A percentile compares a stretch with the other conserved stretches of the same genome.
phyloP scores from a whole-genome alignment of 2,888 invertebrate genomes.

The Neelides folsomi region DNA sequence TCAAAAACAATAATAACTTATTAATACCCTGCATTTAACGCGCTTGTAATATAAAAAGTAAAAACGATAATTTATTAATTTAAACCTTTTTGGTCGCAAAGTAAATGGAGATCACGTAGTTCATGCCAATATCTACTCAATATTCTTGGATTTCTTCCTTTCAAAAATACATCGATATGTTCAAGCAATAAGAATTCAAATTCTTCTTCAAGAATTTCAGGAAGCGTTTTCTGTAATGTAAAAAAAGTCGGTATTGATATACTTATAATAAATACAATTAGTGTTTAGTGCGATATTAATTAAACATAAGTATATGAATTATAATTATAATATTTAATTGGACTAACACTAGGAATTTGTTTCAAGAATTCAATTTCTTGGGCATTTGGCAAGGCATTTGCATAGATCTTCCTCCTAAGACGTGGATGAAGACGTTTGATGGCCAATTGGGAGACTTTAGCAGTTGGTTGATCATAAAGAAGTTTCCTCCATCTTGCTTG shows the following conservation, averaged over 20 bases:
- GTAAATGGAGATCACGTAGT: constrained; percentile 76
- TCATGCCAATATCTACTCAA: constrained; percentile 81
- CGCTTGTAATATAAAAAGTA: constrained; percentile 6
- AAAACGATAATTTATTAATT: constrained; percentile 1
- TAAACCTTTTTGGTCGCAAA: constrained; percentile 72
- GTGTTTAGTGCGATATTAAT: too few species aligned
- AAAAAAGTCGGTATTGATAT: neutral
- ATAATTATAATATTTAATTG: neutral
- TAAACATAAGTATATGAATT: neutral
- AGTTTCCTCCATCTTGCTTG: constrained; percentile 93
- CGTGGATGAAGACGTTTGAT: constrained; percentile 90
- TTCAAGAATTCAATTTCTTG: constrained; percentile 77
- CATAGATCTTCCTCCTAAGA: constrained; percentile 69
- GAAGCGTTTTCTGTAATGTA: constrained; percentile 7
- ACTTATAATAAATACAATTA: neutral
- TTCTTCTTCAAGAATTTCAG: neutral
- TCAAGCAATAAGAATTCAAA: constrained; percentile 59
- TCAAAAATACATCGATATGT: constrained; percentile 73
- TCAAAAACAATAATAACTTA: too few species aligned
- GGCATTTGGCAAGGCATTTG: constrained; percentile 75
- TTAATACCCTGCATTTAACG: too few species aligned
- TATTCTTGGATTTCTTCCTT: constrained; percentile 70
- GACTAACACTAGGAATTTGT: constrained; percentile 59
- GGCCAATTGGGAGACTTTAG: constrained; percentile 76
- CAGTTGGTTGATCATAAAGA: constrained; percentile 86